These are phyloP conservation scores for Helobdella robusta DNA, from an alignment of 2,888 invertebrate genomes.

Conservation along the genomic window DNA sequence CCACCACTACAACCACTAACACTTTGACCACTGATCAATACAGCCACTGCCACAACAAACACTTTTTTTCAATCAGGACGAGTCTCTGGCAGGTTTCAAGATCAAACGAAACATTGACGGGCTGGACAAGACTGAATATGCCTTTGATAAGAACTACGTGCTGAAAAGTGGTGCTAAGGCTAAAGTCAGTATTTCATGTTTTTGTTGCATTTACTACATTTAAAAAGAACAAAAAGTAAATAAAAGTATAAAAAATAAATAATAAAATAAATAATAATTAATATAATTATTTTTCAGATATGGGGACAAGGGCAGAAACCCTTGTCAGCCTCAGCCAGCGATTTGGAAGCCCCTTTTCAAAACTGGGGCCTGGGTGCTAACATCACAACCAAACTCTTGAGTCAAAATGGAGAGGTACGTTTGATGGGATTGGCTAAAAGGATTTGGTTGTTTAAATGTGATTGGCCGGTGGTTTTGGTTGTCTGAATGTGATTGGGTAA, in stretches of 20 bases:
- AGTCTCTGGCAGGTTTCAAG: constrained; percentile 29
- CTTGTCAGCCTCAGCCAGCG: constrained; percentile 25
- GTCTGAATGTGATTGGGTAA: no score
- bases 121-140: constrained; percentile 23
- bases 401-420: constrained; percentile 50
- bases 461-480: no score
- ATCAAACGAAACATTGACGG: constrained; percentile 30
- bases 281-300: constrained; percentile 17
- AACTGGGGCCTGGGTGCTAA: constrained; percentile 51
- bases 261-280: background rate
- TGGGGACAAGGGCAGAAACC: constrained; percentile 25
- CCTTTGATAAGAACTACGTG: constrained; percentile 24
- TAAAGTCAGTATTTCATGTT: constrained; percentile 24
- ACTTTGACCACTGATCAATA: background rate
- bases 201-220: background rate
- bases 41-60: background rate
- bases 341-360: constrained; percentile 30
- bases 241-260: background rate
- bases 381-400: constrained; percentile 51
- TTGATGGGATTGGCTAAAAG: background rate
- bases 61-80: constrained; percentile 24
- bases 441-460: background rate
- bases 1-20: background rate
- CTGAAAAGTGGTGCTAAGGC: constrained; percentile 27
- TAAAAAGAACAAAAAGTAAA: background rate